Conservation (phyloP, 1,140 invertebrate species). For the Drosophila seguyi region DNA sequence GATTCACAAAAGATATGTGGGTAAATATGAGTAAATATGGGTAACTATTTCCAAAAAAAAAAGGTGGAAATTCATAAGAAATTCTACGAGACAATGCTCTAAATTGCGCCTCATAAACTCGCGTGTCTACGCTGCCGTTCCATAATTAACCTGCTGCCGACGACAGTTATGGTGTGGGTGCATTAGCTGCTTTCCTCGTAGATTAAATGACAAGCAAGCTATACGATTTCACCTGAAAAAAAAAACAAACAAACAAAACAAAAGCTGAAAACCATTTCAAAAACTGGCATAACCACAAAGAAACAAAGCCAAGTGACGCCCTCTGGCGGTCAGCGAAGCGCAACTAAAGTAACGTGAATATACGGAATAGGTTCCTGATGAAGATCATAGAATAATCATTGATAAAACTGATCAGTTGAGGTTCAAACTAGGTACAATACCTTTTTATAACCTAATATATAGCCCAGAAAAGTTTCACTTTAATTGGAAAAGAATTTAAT, state of each 20-base stretch:
- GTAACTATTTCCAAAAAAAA: background rate
- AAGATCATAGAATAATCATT: conserved; percentile 8
- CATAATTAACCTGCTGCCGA: conserved; percentile 45
- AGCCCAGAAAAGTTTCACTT: background rate
- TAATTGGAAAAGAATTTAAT: background rate
- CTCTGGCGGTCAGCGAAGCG: conserved; percentile 32
- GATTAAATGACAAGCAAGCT: conserved; percentile 55
- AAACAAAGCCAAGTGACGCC: conserved; percentile 35
- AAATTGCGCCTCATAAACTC: conserved; percentile 39
- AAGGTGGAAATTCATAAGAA: background rate
- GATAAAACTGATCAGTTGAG: background rate
- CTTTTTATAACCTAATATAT: background rate
- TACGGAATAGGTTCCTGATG: background rate
- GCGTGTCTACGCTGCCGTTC: conserved; percentile 35
- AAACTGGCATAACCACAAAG: conserved; percentile 39
- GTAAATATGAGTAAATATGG: background rate
- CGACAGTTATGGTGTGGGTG: conserved; percentile 44
- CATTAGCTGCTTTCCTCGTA: conserved; percentile 7
- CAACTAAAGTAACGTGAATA: conserved; percentile 4
- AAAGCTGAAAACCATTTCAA: conserved; percentile 30
- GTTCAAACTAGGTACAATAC: background rate
- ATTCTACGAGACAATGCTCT: conserved; percentile 9
- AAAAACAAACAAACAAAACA: background rate
- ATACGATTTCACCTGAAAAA: conserved; percentile 50
- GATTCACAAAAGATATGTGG: conserved; percentile 24